phyloP scores from a whole-genome alignment of 2,888 invertebrate genomes.

The Mythimna vitellina region DNA sequence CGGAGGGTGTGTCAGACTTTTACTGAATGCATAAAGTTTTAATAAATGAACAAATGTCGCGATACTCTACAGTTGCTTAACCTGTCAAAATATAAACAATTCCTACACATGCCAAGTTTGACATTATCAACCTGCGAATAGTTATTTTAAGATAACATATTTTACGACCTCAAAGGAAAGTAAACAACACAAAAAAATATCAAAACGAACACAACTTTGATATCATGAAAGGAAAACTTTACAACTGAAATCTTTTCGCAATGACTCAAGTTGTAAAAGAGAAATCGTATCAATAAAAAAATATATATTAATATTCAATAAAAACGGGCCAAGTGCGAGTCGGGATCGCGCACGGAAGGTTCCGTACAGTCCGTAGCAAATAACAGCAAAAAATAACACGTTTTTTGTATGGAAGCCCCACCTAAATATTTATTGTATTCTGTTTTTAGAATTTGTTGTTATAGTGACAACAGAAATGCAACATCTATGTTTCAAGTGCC shows the following conservation, averaged over 20 bases:
- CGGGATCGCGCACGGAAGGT: too few relatives aligned
- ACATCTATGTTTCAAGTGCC: too few relatives aligned
- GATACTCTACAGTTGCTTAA: not conserved
- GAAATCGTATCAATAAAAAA: slow-evolving; percentile 41
- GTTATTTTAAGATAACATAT: not conserved
- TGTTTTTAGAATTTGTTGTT: too few relatives aligned
- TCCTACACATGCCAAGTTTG: not conserved
- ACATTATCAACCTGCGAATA: not conserved
- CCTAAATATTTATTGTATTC: too few relatives aligned
- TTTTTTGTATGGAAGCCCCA: too few relatives aligned
- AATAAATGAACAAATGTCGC: too few relatives aligned
- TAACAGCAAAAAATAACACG: too few relatives aligned
- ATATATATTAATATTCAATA: slow-evolving; percentile 50
- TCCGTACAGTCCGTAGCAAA: too few relatives aligned
- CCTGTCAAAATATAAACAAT: not conserved
- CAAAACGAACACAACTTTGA: slow-evolving; percentile 35
- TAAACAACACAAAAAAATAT: slow-evolving; percentile 29
- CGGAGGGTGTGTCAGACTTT: too few relatives aligned
- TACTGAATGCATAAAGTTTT: too few relatives aligned
- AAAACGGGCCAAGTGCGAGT: slow-evolving; percentile 5
- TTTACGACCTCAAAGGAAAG: slow-evolving; percentile 20
- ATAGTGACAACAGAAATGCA: too few relatives aligned
- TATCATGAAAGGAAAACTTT: slow-evolving; percentile 45
- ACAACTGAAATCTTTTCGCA: slow-evolving; percentile 27
- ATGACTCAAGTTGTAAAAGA: slow-evolving; percentile 40